Evolutionary conservation across 2,797 vertebrate genomes (phyloP).

Genomic region (Acrossocheilus wenchowensis): DNA sequence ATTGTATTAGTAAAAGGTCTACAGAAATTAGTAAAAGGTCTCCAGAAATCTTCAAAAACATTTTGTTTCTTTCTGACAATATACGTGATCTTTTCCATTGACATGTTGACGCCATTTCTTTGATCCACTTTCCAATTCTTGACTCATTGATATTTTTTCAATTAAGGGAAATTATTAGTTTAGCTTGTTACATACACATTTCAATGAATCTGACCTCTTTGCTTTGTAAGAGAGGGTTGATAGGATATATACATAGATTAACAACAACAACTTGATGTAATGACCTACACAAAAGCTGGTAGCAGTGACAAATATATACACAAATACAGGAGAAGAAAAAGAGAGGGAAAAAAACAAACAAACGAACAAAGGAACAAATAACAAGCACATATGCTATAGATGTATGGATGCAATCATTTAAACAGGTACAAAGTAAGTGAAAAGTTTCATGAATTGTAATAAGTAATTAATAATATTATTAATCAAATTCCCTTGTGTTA

Average conservation of each 20-base stretch:
- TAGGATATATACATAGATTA: not conserved
- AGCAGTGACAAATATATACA: too few relatives aligned
- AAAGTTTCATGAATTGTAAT: too few relatives aligned
- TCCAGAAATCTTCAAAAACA: not conserved
- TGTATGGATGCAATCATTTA: too few relatives aligned
- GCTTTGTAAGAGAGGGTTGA: not conserved
- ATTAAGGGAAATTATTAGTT: not conserved
- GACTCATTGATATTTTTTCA: not conserved
- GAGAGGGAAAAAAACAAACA: too few relatives aligned
- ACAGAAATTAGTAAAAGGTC: not conserved
- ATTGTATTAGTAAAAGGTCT: not conserved
- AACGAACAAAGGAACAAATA: too few relatives aligned
- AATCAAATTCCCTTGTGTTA: too few relatives aligned
- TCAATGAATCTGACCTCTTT: not conserved
- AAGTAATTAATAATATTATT: too few relatives aligned
- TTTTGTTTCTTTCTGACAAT: conserved; percentile 2
- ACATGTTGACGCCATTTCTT: not conserved
- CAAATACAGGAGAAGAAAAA: too few relatives aligned
- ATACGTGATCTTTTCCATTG: not conserved
- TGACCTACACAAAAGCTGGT: too few relatives aligned
- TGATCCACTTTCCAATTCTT: conserved; percentile 4
- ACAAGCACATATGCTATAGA: too few relatives aligned
- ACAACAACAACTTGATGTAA: too few relatives aligned
- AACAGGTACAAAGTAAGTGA: too few relatives aligned
- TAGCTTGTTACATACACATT: not conserved